Evolutionary conservation across 2,113 vertebrate species (phyloP), one percentile per base, ranked within the genome.

Genomic region (Scortum barcoo): DNA sequence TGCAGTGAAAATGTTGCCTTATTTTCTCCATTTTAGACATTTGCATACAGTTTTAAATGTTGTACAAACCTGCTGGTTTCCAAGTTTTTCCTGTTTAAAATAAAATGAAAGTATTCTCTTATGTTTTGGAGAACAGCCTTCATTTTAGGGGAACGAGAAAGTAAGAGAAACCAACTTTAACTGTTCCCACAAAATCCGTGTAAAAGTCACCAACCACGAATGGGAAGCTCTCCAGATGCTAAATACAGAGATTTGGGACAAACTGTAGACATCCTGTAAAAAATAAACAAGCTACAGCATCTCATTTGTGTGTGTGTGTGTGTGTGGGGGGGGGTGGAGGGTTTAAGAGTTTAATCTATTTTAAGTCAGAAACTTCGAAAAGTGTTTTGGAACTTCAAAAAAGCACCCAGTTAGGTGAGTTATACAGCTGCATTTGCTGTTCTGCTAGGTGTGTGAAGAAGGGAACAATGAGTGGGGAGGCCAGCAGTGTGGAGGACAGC

Each of bases 391-490:
- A 80, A 73, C 66, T 73, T 6, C 12, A 66, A 75, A 75, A 69
- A 76, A 68, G 54, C 42, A 70, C 53, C 84, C 28, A 67, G 57
- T 81, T 63, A 20, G 40, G 12, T 30, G 65, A 77, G 62, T 89
- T 81, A 76, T 63, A 71, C n/a, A 50, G 70, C 67, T 81, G n/a
- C 26, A 46, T 83, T 57, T 89, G 40, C 73, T 89, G 57, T 51
- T 76, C 51, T 76, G 26, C 51, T 76, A 99, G 98, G 92, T 99
- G 98, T 95, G 93, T 97, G 80, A 95, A 92, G 78, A 88, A 83
- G 50, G 89, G 93, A 48, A 81, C 88, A 8, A 92, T 92, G 26
- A 93, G 80, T 0, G 93, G 80, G 0, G 90, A 93, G 46, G 86
- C 89, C 10, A 90, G 91, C 75, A 50, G 83, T 20, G 95, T 97